phyloP scores from a whole-genome alignment of 1,140 invertebrate species.

The Conus betulinus region DNA sequence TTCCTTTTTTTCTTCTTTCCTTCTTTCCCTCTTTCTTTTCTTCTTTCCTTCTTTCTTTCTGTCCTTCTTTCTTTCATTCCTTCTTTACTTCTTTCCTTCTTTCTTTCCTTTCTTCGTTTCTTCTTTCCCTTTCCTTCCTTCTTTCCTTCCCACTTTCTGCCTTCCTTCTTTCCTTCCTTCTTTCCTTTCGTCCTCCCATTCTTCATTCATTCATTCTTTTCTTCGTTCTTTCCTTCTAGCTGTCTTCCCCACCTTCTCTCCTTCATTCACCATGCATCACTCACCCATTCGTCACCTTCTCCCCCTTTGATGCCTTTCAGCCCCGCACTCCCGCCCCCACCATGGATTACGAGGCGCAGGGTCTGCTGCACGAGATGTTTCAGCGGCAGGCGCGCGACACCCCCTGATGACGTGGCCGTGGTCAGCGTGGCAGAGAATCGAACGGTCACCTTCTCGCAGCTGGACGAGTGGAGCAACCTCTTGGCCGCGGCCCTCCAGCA shows the following conservation, averaged over 20 bases:
- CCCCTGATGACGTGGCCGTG: constrained; percentile 65
- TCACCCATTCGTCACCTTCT: too few species aligned
- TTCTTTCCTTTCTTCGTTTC: not conserved
- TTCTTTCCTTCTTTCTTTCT: not conserved
- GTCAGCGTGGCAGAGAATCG: constrained; percentile 51
- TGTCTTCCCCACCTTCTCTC: not conserved
- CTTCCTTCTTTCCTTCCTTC: not conserved
- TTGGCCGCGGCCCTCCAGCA: constrained; percentile 57
- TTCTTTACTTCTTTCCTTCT: not conserved
- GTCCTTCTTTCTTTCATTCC: not conserved
- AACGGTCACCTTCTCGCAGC: constrained; percentile 61
- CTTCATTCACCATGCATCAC: not conserved
- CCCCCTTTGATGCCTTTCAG: not conserved
- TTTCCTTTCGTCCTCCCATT: not conserved
- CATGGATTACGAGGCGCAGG: constrained; percentile 62
- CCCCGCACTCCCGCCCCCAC: not conserved
- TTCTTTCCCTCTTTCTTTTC: not conserved
- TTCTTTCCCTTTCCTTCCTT: too few species aligned
- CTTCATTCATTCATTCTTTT: not conserved
- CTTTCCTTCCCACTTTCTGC: not conserved
- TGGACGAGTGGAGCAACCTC: constrained; percentile 62
- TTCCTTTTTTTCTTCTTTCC: not conserved
- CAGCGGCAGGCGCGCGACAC: constrained; percentile 58
- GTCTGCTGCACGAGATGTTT: constrained; percentile 70
- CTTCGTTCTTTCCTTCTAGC: not conserved